Evolutionary conservation across 2,888 invertebrate species (phyloP), one percentile per base, ranked within the genome.

Genomic region (Atethmia centrago): DNA sequence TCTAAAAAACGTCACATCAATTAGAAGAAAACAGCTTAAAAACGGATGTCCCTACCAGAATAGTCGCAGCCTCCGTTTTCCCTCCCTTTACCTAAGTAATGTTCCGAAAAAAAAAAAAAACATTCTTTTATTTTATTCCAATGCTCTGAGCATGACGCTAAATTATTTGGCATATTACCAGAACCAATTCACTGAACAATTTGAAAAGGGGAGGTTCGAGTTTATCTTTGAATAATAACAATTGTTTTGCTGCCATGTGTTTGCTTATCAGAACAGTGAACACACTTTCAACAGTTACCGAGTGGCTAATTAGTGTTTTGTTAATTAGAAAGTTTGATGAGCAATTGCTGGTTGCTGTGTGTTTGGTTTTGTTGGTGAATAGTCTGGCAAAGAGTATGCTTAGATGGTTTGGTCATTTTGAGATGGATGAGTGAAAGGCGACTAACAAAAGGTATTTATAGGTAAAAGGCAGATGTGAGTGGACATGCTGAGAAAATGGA

Each of bases 161-260:
- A 86, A 87, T 88, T 88, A 87, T 88, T 89, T 87, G 85, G 81
- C 86, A 88, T 89, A 89, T 89, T 87, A 87, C 85, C 78, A 71
- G 83, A 82, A 71, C 76, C 86, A 85, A 89, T 88, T 85, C 84
- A 79, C 73, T 81, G 83, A 88, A 82, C 77, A 82, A 83, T 83
- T 79, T 82, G 64, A 70, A 79, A 79, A 70, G 74, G 79, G 67
- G 73, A 77, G 77, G 67, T 56, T 59, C 53, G 55, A 76, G 61
- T 78, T 75, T 77, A 78, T 82, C 78, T 78, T 80, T 83, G 79
- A 51, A 80, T 77, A 71, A 79, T 75, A 82, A 80, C 65, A 64
- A 77, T 76, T 82, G 74, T 79, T 77, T 77, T 14, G 71, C 58
- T 68, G 68, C 25, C 74, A 75, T 73, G 42, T 84, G 77, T 71